Evolutionary conservation across 2,113 vertebrate genomes (phyloP).

Genomic region (Nycticebus coucang): DNA sequence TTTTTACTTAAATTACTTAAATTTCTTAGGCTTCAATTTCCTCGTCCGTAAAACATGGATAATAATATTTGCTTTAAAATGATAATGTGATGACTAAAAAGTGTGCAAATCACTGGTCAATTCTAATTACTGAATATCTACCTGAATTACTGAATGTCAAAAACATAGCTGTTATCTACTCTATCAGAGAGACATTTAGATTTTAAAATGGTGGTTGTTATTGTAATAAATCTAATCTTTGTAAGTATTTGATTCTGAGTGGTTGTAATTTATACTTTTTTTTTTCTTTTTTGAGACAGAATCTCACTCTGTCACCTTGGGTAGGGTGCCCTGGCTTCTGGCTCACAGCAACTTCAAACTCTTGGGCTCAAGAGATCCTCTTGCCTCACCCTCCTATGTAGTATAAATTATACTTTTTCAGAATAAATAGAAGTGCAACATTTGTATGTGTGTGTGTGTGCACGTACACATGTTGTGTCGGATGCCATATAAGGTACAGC

Average conservation of each 20-base stretch:
- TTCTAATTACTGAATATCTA: not conserved
- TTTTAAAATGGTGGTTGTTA: not conserved
- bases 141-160: not conserved
- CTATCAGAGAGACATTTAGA: not conserved
- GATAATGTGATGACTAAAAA: not conserved
- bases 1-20: not conserved
- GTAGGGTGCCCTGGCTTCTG: no score
- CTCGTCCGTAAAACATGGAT: not conserved
- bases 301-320: no score
- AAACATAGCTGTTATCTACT: not conserved
- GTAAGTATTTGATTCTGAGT: slow-evolving; percentile 2
- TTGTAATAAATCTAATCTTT: slow-evolving; percentile 49
- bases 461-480: no score
- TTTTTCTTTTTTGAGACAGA: no score
- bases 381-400: no score
- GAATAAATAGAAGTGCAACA: not conserved
- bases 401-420: slow-evolving; percentile 55
- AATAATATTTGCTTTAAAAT: not conserved
- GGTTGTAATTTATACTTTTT: slow-evolving; percentile 54
- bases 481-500: no score
- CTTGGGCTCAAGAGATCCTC: no score
- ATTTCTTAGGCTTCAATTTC: not conserved
- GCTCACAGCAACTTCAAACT: no score
- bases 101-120: not conserved
- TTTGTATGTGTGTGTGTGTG: not conserved